Evolutionary conservation across 2,888 invertebrate genomes (phyloP).

Genomic region (Cenopis cana): DNA sequence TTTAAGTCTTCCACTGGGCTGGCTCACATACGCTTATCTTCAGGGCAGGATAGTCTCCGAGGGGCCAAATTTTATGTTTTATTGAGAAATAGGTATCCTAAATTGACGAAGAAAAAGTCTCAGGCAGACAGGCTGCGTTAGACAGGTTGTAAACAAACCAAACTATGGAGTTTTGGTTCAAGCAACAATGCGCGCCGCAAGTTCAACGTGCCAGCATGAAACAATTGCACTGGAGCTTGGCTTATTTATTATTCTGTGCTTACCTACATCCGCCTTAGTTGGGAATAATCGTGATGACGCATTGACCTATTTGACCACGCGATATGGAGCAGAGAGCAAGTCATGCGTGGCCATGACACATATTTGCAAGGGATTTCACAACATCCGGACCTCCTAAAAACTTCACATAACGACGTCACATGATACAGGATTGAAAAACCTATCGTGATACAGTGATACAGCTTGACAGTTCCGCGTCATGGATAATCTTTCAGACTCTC

Average conservation of each 20-base stretch:
- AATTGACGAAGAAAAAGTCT: not conserved
- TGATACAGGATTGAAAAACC: too few relatives aligned
- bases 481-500: too few relatives aligned
- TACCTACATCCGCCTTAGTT: not conserved
- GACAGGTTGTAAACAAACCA: not conserved
- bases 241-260: too few relatives aligned
- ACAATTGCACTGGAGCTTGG: too few relatives aligned
- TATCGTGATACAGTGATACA: too few relatives aligned
- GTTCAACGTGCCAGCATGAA: too few relatives aligned
- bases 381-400: slow-evolving; percentile 8
- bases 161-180: not conserved
- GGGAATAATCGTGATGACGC: slow-evolving; percentile 4
- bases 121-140: not conserved
- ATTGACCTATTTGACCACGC: slow-evolving; percentile 11
- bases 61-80: not conserved
- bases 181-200: too few relatives aligned
- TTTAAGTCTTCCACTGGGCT: not conserved
- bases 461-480: too few relatives aligned
- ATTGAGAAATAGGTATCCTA: too few relatives aligned
- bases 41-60: not conserved
- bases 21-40: not conserved
- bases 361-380: slow-evolving; percentile 30
- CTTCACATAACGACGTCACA: not conserved
- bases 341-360: slow-evolving; percentile 32
- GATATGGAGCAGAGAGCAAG: slow-evolving; percentile 24